Evolutionary conservation across 2,113 vertebrate genomes (phyloP).

Genomic region (Ramphastos sulfuratus): DNA sequence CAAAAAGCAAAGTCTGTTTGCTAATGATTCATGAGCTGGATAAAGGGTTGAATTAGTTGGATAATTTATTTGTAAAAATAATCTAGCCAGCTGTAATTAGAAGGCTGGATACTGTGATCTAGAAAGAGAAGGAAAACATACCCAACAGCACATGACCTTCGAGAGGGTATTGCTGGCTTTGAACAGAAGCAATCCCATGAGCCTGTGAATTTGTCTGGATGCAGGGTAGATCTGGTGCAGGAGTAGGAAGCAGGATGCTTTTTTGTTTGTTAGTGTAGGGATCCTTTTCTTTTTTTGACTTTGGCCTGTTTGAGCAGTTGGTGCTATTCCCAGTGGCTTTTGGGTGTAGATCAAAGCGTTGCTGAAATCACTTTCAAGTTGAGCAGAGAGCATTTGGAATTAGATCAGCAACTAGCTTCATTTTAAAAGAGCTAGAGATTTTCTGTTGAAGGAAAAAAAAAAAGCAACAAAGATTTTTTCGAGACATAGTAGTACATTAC

Average conservation of each 20-base stretch:
- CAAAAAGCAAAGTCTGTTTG: constrained; percentile 62
- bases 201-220: neutral
- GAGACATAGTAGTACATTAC: neutral
- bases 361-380: constrained; percentile 65
- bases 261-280: neutral
- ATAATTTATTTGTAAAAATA: constrained; percentile 68
- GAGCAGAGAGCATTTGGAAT: constrained; percentile 60
- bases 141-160: neutral
- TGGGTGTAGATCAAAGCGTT: constrained; percentile 66
- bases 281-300: constrained; percentile 34
- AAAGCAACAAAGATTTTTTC: neutral
- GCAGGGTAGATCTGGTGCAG: neutral
- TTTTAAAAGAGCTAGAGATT: constrained; percentile 43
- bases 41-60: constrained; percentile 56
- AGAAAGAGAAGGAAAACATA: constrained; percentile 9
- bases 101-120: constrained; percentile 26
- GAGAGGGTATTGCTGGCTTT: neutral
- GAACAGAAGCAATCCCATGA: neutral
- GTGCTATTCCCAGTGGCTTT: constrained; percentile 61
- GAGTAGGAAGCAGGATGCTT: neutral
- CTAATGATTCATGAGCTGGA: constrained; percentile 63
- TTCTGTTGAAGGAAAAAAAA: neutral
- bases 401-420: constrained; percentile 43
- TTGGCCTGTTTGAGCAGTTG: constrained; percentile 48
- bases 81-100: constrained; percentile 59